Evolutionary conservation across 2,113 vertebrate genomes (phyloP).

Genomic region (Scytalopus superciliaris): DNA sequence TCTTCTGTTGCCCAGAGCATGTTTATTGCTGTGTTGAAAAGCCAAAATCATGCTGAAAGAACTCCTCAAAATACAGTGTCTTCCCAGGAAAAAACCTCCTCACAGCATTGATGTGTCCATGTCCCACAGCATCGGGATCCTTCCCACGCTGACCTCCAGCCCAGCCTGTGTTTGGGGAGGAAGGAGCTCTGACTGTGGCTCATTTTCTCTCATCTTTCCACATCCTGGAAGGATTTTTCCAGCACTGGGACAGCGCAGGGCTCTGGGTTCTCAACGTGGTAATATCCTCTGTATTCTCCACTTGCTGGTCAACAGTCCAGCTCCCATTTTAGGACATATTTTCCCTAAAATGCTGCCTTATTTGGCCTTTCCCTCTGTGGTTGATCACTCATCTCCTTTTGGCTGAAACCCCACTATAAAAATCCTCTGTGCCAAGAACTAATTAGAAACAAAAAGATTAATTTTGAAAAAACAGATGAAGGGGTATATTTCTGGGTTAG

Average conservation of each 20-base stretch:
- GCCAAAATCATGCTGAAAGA: background rate
- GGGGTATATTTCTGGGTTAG: background rate
- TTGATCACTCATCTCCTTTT: background rate
- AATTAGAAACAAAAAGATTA: background rate
- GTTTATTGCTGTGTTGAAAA: background rate
- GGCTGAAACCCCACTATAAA: background rate
- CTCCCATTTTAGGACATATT: conserved; percentile 49
- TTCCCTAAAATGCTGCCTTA: conserved; percentile 10
- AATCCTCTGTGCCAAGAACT: background rate
- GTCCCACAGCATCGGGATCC: background rate
- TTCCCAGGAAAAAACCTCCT: background rate
- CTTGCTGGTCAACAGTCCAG: background rate
- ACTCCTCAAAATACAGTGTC: background rate
- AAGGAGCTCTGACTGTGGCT: background rate
- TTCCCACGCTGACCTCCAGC: background rate
- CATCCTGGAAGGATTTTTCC: background rate
- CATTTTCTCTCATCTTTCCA: background rate
- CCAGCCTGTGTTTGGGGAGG: background rate
- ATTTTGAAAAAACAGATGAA: background rate
- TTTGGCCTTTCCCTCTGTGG: conserved; percentile 4
- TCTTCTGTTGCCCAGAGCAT: background rate
- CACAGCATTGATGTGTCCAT: background rate
- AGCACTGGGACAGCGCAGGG: accelerated
- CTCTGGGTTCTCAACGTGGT: background rate
- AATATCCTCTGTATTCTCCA: background rate